A percentile compares a stretch with the other conserved stretches of the same genome.
phyloP scores from a whole-genome alignment of 2,888 invertebrate genomes.

The Altica lythri region DNA sequence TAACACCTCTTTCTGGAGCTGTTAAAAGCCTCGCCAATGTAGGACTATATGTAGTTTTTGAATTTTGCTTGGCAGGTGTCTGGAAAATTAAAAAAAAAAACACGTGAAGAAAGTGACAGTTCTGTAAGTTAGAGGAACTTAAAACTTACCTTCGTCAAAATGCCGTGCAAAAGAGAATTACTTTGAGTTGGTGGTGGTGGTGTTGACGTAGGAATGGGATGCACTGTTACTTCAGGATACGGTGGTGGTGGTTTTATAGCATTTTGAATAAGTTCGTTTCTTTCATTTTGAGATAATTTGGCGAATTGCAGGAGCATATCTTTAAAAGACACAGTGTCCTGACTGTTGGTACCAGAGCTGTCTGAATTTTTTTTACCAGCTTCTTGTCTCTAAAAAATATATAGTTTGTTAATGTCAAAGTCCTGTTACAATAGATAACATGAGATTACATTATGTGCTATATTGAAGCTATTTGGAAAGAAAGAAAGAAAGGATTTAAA shows the following conservation, averaged over 20 bases:
- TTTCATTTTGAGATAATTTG: constrained; percentile 62
- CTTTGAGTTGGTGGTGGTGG: constrained; percentile 57
- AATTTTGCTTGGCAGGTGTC: constrained; percentile 50
- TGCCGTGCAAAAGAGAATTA: constrained; percentile 74
- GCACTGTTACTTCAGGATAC: constrained; percentile 79
- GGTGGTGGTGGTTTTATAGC: constrained; percentile 64
- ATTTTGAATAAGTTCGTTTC: constrained; percentile 52
- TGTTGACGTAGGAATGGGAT: constrained; percentile 65
- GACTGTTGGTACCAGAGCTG: constrained; percentile 57
- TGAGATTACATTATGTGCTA: no score
- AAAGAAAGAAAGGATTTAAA: no score
- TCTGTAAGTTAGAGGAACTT: not conserved
- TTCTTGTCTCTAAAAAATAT: constrained; percentile 46
- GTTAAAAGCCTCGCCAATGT: constrained; percentile 80
- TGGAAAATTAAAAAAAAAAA: no score
- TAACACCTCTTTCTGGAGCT: constrained; percentile 58
- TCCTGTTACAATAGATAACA: no score
- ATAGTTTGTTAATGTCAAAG: no score
- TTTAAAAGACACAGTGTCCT: constrained; percentile 63
- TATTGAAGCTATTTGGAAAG: no score
- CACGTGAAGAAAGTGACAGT: not conserved
- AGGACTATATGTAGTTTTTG: constrained; percentile 73
- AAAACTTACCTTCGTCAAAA: constrained; percentile 68
- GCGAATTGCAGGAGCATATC: constrained; percentile 79
- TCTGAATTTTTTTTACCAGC: constrained; percentile 61